Conservation (phyloP, 2,888 invertebrate genomes). For the Lapara coniferarum region DNA sequence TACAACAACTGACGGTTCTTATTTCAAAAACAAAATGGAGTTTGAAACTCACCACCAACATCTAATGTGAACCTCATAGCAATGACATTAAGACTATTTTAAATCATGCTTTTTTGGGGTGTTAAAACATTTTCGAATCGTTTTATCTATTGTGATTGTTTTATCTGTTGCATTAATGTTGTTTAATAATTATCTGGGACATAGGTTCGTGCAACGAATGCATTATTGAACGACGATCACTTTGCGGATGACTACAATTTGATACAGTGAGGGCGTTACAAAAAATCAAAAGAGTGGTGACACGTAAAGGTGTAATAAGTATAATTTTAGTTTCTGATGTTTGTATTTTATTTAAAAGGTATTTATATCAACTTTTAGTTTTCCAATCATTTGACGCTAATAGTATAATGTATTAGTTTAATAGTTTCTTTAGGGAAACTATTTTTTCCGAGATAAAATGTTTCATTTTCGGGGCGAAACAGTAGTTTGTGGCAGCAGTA, state of each 20-base stretch:
- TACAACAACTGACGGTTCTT: conserved; percentile 68
- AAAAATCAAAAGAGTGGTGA: conserved; percentile 3
- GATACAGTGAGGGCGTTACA: conserved; percentile 54
- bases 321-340: background rate
- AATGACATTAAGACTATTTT: background rate
- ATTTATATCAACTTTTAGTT: too few relatives aligned
- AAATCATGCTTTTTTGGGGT: background rate
- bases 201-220: conserved; percentile 63
- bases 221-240: conserved; percentile 59
- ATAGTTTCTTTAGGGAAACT: too few relatives aligned
- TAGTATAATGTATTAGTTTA: too few relatives aligned
- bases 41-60: background rate
- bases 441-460: too few relatives aligned
- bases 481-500: too few relatives aligned
- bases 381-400: too few relatives aligned
- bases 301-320: background rate
- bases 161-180: conserved; percentile 75
- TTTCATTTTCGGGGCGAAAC: too few relatives aligned
- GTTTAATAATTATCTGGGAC: conserved; percentile 77
- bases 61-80: background rate
- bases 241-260: conserved; percentile 65
- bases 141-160: conserved; percentile 48
- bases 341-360: background rate
- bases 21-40: conserved; percentile 53
- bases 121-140: background rate